phyloP scores from a whole-genome alignment of 2,888 invertebrate genomes.

The Acanthopleura granulata region DNA sequence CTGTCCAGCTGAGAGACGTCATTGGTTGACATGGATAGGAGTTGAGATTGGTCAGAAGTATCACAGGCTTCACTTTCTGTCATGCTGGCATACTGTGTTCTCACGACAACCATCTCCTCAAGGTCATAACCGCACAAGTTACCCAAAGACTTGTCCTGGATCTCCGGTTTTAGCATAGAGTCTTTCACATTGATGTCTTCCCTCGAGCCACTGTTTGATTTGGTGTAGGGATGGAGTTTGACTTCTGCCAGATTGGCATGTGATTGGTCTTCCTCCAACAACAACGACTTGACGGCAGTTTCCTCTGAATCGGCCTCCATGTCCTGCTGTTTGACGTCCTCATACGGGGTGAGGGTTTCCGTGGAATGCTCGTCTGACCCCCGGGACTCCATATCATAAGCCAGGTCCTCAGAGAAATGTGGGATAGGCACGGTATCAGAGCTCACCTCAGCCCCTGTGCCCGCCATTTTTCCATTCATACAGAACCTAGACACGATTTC shows the following conservation, averaged over 20 bases:
- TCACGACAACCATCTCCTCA: neutral
- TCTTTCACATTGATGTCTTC: constrained; percentile 11
- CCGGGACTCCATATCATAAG: neutral
- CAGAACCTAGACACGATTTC: neutral
- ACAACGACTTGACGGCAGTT: neutral
- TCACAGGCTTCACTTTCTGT: too few species aligned
- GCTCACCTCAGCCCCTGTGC: neutral
- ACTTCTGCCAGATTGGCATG: neutral
- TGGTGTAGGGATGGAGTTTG: neutral
- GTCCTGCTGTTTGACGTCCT: neutral
- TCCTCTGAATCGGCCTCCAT: neutral
- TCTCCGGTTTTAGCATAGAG: constrained; percentile 1
- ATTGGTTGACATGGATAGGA: too few species aligned
- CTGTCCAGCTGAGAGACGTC: too few species aligned
- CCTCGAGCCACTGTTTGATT: neutral
- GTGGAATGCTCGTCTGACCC: neutral
- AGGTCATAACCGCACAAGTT: neutral
- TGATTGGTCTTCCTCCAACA: neutral
- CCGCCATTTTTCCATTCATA: neutral
- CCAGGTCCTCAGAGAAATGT: neutral
- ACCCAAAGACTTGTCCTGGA: constrained; percentile 11
- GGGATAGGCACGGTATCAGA: too few species aligned
- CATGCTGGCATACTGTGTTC: too few species aligned
- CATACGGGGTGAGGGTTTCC: neutral
- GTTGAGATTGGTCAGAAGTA: too few species aligned